Base-by-base conservation (phyloP, 2,797 vertebrate genomes). In the Rachycentron canadum region DNA sequence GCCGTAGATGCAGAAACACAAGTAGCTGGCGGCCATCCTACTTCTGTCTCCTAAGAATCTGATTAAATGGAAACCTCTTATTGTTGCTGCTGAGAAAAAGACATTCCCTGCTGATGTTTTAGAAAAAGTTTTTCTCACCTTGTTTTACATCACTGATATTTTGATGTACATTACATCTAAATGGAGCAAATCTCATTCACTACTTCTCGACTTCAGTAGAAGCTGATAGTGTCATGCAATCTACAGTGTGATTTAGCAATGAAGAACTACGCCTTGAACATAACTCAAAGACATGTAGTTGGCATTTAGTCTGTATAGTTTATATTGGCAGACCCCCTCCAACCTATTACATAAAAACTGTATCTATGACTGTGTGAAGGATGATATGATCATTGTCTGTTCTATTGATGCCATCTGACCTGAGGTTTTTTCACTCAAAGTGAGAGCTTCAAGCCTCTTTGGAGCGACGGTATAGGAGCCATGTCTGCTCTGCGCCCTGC, bases 11-110 rank as follows among this genome's bases (percentile, higher is more conserved):
- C 88, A 87, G 75, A 91, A 88, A 89, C 85, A 72, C 82, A 90
- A 82, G 86, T 79, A 86, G 86, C 88, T 90, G 91, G 91, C 84
- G 56, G 79, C 81, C 73, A 64, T 91, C 85, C 87, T 88, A 57
- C 81, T 66, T 82, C 73, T 82, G 73, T 84, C 71, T 91, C 82
- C 78, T 61, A 87, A 89, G 85, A 89, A 78, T 88, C 72, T 84
- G 84, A 88, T 91, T 86, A 90, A 92, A 88, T 28, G 19, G 65
- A 89, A 91, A 86, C 86, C 56, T 76, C 58, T 79, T 81, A 81
- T 69, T 86, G 62, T 82, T 77, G 30, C 34, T 69, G 78, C 75
- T 79, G 67, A 85, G 82, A 80, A 85, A 90, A 78, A 19, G 47
- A 87, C 45, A 45, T 40, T 72, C n/a, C 34, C 74, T 73, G 66